These are phyloP conservation scores for Muschampia plurimacula DNA, from an alignment of 2,888 invertebrate species.

Conservation along the genomic window DNA sequence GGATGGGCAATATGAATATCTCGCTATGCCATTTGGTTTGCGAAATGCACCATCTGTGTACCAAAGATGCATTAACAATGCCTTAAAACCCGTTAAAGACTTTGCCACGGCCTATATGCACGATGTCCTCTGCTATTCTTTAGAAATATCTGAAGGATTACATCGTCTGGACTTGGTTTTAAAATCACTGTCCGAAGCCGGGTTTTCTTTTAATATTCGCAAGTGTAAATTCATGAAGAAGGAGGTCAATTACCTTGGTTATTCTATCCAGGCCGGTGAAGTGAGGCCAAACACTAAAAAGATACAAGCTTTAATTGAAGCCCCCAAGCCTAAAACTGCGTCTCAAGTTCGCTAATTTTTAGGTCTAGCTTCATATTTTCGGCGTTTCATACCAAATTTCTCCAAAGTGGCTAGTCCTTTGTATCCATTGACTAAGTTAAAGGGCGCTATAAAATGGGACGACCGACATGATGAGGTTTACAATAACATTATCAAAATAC, in stretches of 20 bases:
- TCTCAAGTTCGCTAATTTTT: not conserved
- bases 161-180: not conserved
- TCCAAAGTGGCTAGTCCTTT: not conserved
- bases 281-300: not conserved
- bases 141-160: not conserved
- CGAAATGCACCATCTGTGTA: conserved; percentile 31
- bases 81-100: conserved; percentile 12
- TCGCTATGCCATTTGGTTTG: conserved; percentile 39
- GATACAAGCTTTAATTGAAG: not conserved
- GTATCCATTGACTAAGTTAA: not conserved
- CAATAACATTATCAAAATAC: conserved; percentile 32
- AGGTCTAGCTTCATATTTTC: conserved; percentile 5
- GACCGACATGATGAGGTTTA: conserved; percentile 31
- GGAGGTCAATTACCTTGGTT: conserved; percentile 4
- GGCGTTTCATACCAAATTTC: not conserved
- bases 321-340: not conserved
- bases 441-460: not conserved
- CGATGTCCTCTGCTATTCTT: not conserved
- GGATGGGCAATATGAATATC: conserved; percentile 36
- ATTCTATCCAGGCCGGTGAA: not conserved
- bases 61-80: conserved; percentile 32
- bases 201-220: not conserved
- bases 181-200: not conserved
- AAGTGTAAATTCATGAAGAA: conserved; percentile 6
- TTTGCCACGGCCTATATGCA: not conserved